Percentiles rank a stretch among this genome's conserved stretches.
Conservation (phyloP, 1,140 invertebrate species). For the Temnothorax nylanderi region DNA sequence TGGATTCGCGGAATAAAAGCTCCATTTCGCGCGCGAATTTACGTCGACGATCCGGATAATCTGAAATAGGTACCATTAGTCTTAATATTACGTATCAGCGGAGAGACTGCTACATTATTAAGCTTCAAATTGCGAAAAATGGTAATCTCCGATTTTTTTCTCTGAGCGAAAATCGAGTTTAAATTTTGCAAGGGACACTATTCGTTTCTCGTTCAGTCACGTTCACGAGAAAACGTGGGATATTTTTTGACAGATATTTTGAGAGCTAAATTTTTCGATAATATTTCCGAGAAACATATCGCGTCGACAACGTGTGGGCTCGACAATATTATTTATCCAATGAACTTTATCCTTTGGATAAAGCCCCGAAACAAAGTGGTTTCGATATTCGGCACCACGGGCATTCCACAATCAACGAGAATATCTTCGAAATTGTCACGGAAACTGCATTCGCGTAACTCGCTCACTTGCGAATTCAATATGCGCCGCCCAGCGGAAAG, state of each 20-base stretch:
- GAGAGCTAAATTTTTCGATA: background rate
- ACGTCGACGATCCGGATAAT: background rate
- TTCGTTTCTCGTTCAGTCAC: background rate
- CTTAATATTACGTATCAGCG: background rate
- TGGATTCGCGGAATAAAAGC: background rate
- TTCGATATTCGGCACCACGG: slow-evolving; percentile 31
- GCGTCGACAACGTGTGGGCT: too few relatives aligned
- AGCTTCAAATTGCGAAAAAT: background rate
- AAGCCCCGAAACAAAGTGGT: slow-evolving; percentile 20
- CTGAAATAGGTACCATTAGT: background rate
- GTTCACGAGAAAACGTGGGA: background rate
- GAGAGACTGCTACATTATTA: background rate
- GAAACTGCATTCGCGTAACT: slow-evolving; percentile 45
- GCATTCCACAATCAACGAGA: slow-evolving; percentile 43
- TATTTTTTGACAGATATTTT: background rate
- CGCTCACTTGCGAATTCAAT: background rate
- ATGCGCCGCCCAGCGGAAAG: too few relatives aligned
- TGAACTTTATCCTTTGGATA: slow-evolving; percentile 11
- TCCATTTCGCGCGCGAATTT: background rate
- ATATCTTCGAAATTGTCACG: background rate
- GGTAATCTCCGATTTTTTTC: background rate
- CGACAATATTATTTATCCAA: slow-evolving; percentile 57
- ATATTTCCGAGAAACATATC: background rate
- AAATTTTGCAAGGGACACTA: background rate
- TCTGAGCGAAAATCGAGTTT: background rate